Conservation (phyloP, 2,888 invertebrate genomes). For the Caenorhabditis becei region DNA sequence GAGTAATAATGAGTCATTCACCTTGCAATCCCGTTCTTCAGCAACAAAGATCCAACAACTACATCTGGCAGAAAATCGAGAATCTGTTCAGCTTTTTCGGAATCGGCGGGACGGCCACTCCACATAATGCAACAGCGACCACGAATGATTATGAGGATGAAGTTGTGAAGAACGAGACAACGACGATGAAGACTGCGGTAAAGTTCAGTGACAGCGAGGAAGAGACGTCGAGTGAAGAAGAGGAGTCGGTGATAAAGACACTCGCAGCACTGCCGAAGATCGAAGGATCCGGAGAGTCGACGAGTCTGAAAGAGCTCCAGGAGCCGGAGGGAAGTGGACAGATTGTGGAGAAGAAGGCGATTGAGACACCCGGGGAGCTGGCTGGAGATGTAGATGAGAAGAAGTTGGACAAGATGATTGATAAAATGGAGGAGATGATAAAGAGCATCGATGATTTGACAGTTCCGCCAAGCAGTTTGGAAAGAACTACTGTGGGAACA, state of each 20-base stretch:
- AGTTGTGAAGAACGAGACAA: constrained; percentile 34
- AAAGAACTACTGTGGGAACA: constrained; percentile 35
- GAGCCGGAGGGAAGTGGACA: constrained; percentile 53
- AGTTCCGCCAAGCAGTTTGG: constrained; percentile 19
- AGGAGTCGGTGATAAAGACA: constrained; percentile 46
- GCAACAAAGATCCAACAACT: constrained; percentile 68
- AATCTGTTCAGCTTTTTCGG: constrained; percentile 67
- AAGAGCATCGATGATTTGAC: constrained; percentile 59
- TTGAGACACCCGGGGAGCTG: constrained; percentile 35
- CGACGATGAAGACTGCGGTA: background rate
- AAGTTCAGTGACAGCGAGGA: constrained; percentile 46
- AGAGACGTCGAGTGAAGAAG: constrained; percentile 59
- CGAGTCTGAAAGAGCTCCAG: constrained; percentile 34
- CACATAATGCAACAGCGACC: constrained; percentile 27
- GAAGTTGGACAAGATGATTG: constrained; percentile 60
- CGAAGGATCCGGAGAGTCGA: constrained; percentile 56
- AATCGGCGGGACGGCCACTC: constrained; percentile 45
- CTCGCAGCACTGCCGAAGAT: constrained; percentile 50
- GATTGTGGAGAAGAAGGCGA: constrained; percentile 49
- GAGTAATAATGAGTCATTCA: constrained; percentile 10
- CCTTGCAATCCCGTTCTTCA: constrained; percentile 31
- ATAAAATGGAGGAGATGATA: constrained; percentile 64
- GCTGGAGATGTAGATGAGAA: constrained; percentile 41
- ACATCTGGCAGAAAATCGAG: constrained; percentile 68
- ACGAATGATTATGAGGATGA: constrained; percentile 61